Evolutionary conservation across 2,888 invertebrate species (phyloP).

Genomic region (Cephus nigrinus): DNA sequence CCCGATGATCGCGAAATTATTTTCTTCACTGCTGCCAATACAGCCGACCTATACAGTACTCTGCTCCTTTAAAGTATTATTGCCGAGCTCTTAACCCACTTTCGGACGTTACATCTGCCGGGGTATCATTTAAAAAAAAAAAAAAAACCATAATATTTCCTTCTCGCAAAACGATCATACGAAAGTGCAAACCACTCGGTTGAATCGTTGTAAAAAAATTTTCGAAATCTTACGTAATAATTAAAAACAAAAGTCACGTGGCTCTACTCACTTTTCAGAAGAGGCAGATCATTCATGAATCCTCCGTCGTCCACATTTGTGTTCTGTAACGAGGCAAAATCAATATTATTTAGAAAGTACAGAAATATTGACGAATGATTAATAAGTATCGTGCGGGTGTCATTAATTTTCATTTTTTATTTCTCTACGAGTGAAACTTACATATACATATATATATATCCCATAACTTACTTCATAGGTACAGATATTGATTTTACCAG

Average conservation of each 20-base stretch:
- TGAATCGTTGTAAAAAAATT: background rate
- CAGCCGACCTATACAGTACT: background rate
- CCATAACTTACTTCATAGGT: too few species aligned
- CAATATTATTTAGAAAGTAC: background rate
- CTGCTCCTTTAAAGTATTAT: background rate
- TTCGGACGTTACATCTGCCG: background rate
- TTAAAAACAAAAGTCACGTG: constrained; percentile 2
- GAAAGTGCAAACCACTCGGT: background rate
- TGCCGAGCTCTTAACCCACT: background rate
- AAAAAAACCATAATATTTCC: background rate
- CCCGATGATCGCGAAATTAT: background rate
- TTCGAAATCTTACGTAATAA: background rate
- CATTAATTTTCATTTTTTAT: background rate
- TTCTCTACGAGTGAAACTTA: background rate
- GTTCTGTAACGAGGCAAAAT: constrained; percentile 70
- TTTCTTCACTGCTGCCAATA: background rate
- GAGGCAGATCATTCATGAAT: constrained; percentile 90
- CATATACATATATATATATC: background rate
- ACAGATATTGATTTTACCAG: too few species aligned
- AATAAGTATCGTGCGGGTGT: background rate
- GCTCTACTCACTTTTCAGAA: constrained; percentile 85
- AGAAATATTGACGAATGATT: background rate
- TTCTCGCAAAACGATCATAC: background rate
- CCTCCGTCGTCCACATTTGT: constrained; percentile 89
- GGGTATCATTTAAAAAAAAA: background rate